Base-by-base conservation (phyloP, 1,140 invertebrate genomes). In the Anagrus nilaparvatae region DNA sequence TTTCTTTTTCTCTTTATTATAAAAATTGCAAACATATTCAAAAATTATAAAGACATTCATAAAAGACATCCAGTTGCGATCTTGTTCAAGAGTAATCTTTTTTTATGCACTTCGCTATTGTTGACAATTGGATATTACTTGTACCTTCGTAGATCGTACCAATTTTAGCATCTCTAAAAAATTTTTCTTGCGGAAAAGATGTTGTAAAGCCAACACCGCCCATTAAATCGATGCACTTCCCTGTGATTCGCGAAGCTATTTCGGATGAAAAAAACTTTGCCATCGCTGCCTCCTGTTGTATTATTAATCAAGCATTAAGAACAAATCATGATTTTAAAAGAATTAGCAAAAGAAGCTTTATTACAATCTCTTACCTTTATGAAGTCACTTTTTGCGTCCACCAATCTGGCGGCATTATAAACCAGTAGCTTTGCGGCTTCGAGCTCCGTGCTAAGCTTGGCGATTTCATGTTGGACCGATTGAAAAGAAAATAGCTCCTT, bases 101-200 rank as follows among this genome's bases (percentile, higher is more conserved):
- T 49, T 79, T 72, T 27, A 92, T 74, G 19, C 75, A 70, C 66
- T 96, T 97, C 27, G 92, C 93, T 60, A 98, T 97, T 0, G 94
- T 97, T 52, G 84, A 92, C 14, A 97, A 61, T 59, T 97, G 93
- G 69, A 98, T 96, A 58, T 97, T 97, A 47, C 86, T 88, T 14
- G 94, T 97, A 45, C 94, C 94, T 71, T 98, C 94, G 63, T 98
- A 98, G 52, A 98, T 97, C 13, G 88, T 81, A 45, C 92, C 93
- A 50, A 96, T 90, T 70, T 97, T 97, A 46, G 80, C 84, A 56
- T 98, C 95, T 49, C 95, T 74, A 66, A 89, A 97, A 68, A 79
- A 97, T 62, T 97, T 97, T 67, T 97, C 95, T 54, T 96, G 83
- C 1, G 92, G 93, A 62, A 89, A 97, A 57, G 96, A 90, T 52